Evolutionary conservation across 2,888 invertebrate species (phyloP).

Genomic region (Marronus borbonicus): DNA sequence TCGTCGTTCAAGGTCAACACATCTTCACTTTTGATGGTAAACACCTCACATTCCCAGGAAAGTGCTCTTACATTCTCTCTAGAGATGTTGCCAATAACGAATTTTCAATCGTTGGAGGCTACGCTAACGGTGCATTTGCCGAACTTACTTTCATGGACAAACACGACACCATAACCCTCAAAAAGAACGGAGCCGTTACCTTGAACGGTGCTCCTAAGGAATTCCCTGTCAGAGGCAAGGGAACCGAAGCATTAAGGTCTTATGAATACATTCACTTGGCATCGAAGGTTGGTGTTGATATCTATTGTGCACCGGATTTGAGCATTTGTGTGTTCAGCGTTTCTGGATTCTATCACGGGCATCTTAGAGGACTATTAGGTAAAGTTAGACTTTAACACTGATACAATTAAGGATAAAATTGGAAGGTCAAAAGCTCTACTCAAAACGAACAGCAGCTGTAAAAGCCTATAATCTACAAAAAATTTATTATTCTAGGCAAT

Average conservation of each 20-base stretch:
- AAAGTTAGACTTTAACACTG: slow-evolving; percentile 66
- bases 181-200: slow-evolving; percentile 74
- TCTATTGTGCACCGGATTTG: slow-evolving; percentile 76
- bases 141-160: slow-evolving; percentile 81
- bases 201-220: slow-evolving; percentile 80
- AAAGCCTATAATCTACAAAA: too few relatives aligned
- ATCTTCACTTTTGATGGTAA: slow-evolving; percentile 92
- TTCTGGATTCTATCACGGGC: slow-evolving; percentile 90
- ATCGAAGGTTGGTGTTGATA: slow-evolving; percentile 77
- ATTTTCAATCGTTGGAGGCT: slow-evolving; percentile 85
- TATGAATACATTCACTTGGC: slow-evolving; percentile 75
- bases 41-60: slow-evolving; percentile 85
- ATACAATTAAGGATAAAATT: neutral
- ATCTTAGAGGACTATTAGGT: slow-evolving; percentile 88
- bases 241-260: slow-evolving; percentile 77
- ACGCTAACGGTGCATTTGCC: slow-evolving; percentile 79
- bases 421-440: neutral
- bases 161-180: slow-evolving; percentile 74
- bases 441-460: too few relatives aligned
- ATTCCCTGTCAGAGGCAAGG: slow-evolving; percentile 77
- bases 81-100: slow-evolving; percentile 90
- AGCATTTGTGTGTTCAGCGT: slow-evolving; percentile 81
- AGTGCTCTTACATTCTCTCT: slow-evolving; percentile 87
- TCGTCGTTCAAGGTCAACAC: slow-evolving; percentile 85
- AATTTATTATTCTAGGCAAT: slow-evolving; percentile 74